Evolutionary conservation across 2,888 invertebrate genomes (phyloP).

Genomic region (Agrotis clavis): DNA sequence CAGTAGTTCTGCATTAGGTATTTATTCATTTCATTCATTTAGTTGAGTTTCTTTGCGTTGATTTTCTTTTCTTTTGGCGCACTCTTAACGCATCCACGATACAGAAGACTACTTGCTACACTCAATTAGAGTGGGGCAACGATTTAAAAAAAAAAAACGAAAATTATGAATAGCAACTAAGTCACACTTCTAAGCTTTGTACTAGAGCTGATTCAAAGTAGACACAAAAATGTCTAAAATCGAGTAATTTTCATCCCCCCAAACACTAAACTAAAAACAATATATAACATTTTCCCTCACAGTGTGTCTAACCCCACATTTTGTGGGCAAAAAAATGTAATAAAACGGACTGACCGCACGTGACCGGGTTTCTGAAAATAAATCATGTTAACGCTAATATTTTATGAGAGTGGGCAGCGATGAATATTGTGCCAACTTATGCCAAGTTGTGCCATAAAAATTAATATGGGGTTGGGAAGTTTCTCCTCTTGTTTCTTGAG

Average conservation of each 20-base stretch:
- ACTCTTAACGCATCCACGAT: too few relatives aligned
- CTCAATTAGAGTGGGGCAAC: too few relatives aligned
- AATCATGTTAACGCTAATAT: conserved; percentile 84
- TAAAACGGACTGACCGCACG: conserved; percentile 85
- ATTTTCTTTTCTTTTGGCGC: too few relatives aligned
- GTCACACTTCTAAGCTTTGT: too few relatives aligned
- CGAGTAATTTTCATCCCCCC: background rate
- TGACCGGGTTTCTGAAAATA: conserved; percentile 79
- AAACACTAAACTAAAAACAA: conserved; percentile 55
- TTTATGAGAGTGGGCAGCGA: conserved; percentile 78
- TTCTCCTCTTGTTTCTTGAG: conserved; percentile 38
- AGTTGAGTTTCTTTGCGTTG: too few relatives aligned
- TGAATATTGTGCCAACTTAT: conserved; percentile 71
- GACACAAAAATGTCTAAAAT: background rate
- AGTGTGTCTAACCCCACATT: conserved; percentile 66
- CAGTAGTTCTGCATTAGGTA: too few relatives aligned
- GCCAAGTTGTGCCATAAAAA: conserved; percentile 81
- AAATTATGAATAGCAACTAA: too few relatives aligned
- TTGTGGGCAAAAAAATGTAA: conserved; percentile 82
- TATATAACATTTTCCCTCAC: conserved; percentile 62
- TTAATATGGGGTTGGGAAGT: conserved; percentile 77
- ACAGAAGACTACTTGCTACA: too few relatives aligned
- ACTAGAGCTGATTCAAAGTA: too few relatives aligned
- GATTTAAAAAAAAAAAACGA: too few relatives aligned
- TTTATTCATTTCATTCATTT: too few relatives aligned